Base-by-base conservation (phyloP, 2,113 vertebrate species). In the Pangasianodon gigas region DNA sequence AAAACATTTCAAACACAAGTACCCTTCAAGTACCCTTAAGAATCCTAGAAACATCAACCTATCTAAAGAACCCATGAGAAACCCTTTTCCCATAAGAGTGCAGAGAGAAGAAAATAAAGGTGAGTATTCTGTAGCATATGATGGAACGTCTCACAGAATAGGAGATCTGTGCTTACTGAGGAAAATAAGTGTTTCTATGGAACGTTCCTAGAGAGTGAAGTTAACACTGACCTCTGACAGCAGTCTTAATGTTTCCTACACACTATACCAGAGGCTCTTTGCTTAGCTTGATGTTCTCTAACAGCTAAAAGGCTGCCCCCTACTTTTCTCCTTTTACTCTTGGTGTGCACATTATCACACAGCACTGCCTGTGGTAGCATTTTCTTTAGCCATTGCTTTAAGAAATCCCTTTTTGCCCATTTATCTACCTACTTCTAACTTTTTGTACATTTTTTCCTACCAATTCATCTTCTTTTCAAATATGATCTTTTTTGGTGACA, bases 311-410 rank as follows among this genome's bases (percentile, higher is more conserved):
- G 16, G 82, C 77, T 74, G 58, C 60, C 84, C 44, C 32, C 32
- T 69, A 62, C 58, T 32, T 62, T 87, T 75, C 79, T 74, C 62
- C 29, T 88, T 88, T 88, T 88, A 65, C 80, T 85, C 81, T 77
- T 52, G 1, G 51, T 65, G 56, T 85, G 21, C 56, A 44, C 24
- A 29, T 86, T 7, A 86, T 32, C 48, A 24, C 41, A 14, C 2
- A 44, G 82, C 52, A 52, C 44, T 32, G 26, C 62, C 29, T 32
- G 14, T 51, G 6, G 46, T 52, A 54, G 65, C 51, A 41, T 58
- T 84, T 65, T 79, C n/a, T 85, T 46, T 48, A 62, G 21, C 56
- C 29, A 9, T 65, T 41, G n/a, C 83, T 86, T 37, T 80, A 32
- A 80, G 18, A 65, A 48, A 86, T 79, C 4, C 56, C 7, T 65